Base-by-base conservation (phyloP, 2,888 invertebrate genomes). In the Epicampocera succincta region DNA sequence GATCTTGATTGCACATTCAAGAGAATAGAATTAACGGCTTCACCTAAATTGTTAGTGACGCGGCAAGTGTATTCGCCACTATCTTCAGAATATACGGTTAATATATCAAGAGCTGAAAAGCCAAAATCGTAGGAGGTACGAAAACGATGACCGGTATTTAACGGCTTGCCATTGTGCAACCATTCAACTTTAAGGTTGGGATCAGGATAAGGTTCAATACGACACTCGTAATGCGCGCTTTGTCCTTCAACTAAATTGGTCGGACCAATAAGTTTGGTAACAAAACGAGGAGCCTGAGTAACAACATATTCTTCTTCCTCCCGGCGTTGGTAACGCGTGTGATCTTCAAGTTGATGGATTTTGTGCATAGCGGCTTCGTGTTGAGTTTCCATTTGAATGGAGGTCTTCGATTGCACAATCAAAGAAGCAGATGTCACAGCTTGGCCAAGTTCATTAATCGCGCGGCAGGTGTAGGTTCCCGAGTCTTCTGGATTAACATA, bases 61-160 rank as follows among this genome's bases (percentile, higher is more conserved):
- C 94, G 94, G 91, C 97, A 96, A 13, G 96, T 96, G 88, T 97
- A 97, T 90, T 96, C 96, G 69, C 98, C 98, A 84, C 97, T 95
- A 90, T 99, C 99, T 92, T 98, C 98, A 17, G 96, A 95, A 87
- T 98, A 97, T 1, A 98, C 98, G 50, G 97, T 96, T 33, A 98
- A 93, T 81, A 99, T 96, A 90, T 99, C 99, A 83, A 99, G 93
- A 68, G 99, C 96, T 75, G 98, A 98, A 91, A 98, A 99, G 56
- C 99, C 99, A 90, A 99, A 99, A 90, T 99, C 99, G 88, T 96
- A 97, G 60, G 97, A 95, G 60, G 98, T 98, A 88, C 97, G 94
- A 92, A 97, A 97, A 83, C 98, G 94, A 89, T 98, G 98, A 73
- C 97, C 97, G 83, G 95, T 95, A 87, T 95, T 95, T 61, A 97